Percentiles rank a stretch among this genome's conserved stretches.
phyloP scores from a whole-genome alignment of 2,797 vertebrate genomes.

The Acanthis flammea region DNA sequence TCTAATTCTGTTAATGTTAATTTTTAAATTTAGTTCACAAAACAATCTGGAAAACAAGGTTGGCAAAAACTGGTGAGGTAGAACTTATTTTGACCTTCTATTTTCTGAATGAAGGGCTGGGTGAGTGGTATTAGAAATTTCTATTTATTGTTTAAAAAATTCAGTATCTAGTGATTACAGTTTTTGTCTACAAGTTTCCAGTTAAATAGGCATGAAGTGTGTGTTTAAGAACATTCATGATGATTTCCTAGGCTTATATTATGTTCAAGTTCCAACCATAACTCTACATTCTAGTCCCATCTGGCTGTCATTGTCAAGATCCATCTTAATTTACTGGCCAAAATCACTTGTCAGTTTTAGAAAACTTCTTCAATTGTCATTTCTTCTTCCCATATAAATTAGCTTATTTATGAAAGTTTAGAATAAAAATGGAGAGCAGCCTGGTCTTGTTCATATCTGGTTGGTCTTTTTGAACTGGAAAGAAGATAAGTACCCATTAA shows the following conservation, averaged over 20 bases:
- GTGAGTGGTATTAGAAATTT: not conserved
- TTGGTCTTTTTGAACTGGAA: slow-evolving; percentile 48
- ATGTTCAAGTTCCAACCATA: slow-evolving; percentile 52
- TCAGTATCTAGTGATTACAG: not conserved
- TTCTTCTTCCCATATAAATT: slow-evolving; percentile 9
- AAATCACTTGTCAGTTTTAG: slow-evolving; percentile 53
- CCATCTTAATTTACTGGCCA: slow-evolving; percentile 64
- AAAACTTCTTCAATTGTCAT: slow-evolving; percentile 42
- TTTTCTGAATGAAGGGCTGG: not conserved
- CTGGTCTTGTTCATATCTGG: slow-evolving; percentile 19
- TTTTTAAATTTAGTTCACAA: not conserved
- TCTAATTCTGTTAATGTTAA: not conserved
- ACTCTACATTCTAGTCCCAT: slow-evolving; percentile 45
- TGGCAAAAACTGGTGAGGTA: not conserved
- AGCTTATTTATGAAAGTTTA: slow-evolving; percentile 59
- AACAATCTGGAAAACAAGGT: not conserved
- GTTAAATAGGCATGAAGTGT: slow-evolving; percentile 38
- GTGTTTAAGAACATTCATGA: slow-evolving; percentile 49
- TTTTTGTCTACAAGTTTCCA: slow-evolving; percentile 30
- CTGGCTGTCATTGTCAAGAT: slow-evolving; percentile 46
- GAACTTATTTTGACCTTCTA: not conserved
- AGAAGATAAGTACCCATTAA: slow-evolving; percentile 35
- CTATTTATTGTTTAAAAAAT: not conserved
- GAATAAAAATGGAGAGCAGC: slow-evolving; percentile 14
- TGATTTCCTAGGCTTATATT: slow-evolving; percentile 69